Percentiles rank a stretch among this genome's conserved stretches.
phyloP scores from a whole-genome alignment of 1,140 invertebrate species.

The Argopecten irradians region DNA sequence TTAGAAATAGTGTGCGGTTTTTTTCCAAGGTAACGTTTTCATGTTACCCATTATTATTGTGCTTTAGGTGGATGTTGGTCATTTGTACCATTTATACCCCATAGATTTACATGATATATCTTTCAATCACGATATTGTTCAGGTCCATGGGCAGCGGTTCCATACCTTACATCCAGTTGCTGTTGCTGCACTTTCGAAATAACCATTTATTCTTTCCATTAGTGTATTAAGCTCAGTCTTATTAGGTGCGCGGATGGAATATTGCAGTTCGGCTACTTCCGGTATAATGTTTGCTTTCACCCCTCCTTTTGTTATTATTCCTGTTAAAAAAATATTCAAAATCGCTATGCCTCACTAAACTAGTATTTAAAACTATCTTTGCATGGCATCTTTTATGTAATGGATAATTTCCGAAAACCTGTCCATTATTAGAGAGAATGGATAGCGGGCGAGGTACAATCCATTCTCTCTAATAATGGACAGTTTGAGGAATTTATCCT shows the following conservation, averaged over 20 bases:
- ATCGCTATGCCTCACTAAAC: neutral
- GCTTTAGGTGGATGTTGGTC: no score
- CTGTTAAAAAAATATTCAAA: slow-evolving; percentile 43
- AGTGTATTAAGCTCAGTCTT: slow-evolving; percentile 60
- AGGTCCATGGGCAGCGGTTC: no score
- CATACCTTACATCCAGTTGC: slow-evolving; percentile 70
- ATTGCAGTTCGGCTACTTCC: slow-evolving; percentile 63
- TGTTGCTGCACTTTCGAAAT: slow-evolving; percentile 67
- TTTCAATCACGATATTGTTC: no score
- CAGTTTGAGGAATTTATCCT: no score
- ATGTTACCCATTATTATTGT: no score
- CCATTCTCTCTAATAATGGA: no score
- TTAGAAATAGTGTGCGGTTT: no score
- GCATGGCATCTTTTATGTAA: neutral
- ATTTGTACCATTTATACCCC: no score
- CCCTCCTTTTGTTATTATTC: slow-evolving; percentile 72
- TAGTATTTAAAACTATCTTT: neutral
- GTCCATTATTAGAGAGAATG: neutral
- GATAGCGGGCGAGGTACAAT: neutral
- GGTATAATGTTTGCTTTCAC: slow-evolving; percentile 73
- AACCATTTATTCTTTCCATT: slow-evolving; percentile 59
- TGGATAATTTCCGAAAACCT: neutral
- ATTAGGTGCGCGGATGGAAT: slow-evolving; percentile 66
- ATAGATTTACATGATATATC: no score
- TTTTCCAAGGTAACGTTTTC: no score